Evolutionary conservation across 2,113 vertebrate genomes (phyloP), one percentile per base, ranked within the genome.

Genomic region (Paramisgurnus dabryanus): DNA sequence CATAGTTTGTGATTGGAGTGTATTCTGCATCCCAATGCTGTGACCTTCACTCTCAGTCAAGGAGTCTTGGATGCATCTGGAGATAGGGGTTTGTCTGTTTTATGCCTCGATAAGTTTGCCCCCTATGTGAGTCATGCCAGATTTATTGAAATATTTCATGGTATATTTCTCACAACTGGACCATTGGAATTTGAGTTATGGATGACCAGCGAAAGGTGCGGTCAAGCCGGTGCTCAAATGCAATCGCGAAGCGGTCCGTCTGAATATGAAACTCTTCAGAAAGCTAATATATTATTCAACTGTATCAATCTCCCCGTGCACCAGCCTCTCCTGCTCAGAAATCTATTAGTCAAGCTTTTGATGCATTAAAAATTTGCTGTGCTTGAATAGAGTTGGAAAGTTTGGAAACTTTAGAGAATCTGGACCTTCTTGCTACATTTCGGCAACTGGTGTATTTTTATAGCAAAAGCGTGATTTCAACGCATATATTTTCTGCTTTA

Each of bases 271-370:
- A 80, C 80, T 84, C 79, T 60, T 61, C 66, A 79, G 79, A 76
- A 55, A 66, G 81, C 53, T 68, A 80, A 86, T 86, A 73, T 86
- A 84, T 86, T 81, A 86, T 86, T 86, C 80, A 86, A 60, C 76
- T 79, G 80, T 73, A 82, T 82, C 85, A 78, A 84, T 86, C 80
- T 80, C 63, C 67, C 76, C 27, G 68, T 73, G 81, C 82, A 68
- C 60, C 82, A 68, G 82, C 43, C 58, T 39, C 45, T 79, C 85
- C 80, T 80, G 73, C 76, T 80, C 80, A 76, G 57, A 80, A 83
- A 85, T 81, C 84, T 80, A 80, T 80, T 84, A 84, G 82, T 79
- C 80, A 82, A 79, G 71, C 72, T 72, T 79, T 82, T 77, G 85
- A 81, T 86, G 85, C 82, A 82, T 86, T 82, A 22, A 73, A 82